phyloP scores from a whole-genome alignment of 2,888 invertebrate species.

The Cerastis rubricosa region DNA sequence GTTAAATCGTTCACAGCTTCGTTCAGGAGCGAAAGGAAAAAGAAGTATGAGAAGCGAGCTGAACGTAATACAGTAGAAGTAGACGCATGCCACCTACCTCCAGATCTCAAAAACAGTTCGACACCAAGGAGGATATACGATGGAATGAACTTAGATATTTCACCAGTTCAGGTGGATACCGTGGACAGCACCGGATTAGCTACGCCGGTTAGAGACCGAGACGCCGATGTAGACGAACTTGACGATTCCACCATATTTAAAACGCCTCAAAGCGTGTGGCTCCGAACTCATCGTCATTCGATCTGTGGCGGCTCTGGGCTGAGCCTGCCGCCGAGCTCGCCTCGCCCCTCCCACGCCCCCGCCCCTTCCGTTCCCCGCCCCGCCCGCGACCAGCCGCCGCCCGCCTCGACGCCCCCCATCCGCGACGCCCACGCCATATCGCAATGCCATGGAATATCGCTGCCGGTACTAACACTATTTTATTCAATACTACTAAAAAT shows the following conservation, averaged over 20 bases:
- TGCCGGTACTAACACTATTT: constrained; percentile 92
- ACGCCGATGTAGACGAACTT: constrained; percentile 80
- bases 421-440: constrained; percentile 88
- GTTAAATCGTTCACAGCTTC: constrained; percentile 90
- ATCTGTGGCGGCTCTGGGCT: constrained; percentile 78
- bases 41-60: constrained; percentile 87
- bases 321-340: constrained; percentile 44
- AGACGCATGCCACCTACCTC: constrained; percentile 81
- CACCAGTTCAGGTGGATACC: constrained; percentile 87
- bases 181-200: constrained; percentile 84
- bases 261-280: constrained; percentile 85
- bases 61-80: constrained; percentile 86
- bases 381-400: constrained; percentile 83
- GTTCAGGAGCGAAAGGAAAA: constrained; percentile 88
- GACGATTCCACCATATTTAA: constrained; percentile 86
- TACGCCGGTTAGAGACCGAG: constrained; percentile 73
- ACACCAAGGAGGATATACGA: constrained; percentile 83
- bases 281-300: constrained; percentile 83
- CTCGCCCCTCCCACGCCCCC: constrained; percentile 32
- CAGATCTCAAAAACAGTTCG: constrained; percentile 81
- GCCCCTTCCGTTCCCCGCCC: constrained; percentile 72
- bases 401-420: constrained; percentile 84
- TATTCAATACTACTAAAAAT: constrained; percentile 88
- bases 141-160: constrained; percentile 85
- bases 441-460: constrained; percentile 90